Base-by-base conservation (phyloP, 2,888 invertebrate species). In the Ormyrus rosae region DNA sequence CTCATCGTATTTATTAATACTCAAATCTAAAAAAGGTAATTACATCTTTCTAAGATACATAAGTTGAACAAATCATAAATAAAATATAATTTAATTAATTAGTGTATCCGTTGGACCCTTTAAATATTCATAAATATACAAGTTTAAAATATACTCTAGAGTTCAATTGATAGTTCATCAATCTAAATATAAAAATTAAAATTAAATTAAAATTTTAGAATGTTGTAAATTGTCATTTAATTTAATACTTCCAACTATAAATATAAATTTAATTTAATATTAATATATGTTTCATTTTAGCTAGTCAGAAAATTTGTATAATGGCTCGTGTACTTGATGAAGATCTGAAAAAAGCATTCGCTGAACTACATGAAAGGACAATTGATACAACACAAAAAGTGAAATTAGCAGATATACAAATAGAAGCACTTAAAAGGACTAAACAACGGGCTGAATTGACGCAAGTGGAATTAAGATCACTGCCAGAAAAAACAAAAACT, bases 361-460 rank as follows among this genome's bases (percentile, higher is more conserved):
- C 93, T 73, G 96, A 97, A 86, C 91, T 97, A 74, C 96, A 97
- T 89, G 92, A 94, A 10, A 96, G 96, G 91, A 95, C 96, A 93
- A 92, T 96, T 48, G 95, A 96, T 86, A 96, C 96, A 0, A 93
- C 93, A 83, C 95, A 96, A 89, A 96, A 96, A 91, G 92, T 97
- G 81, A 94, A 95, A 86, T 90, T 96, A 78, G 94, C 96, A 7
- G 96, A 97, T 89, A 91, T 95, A 2, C 96, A 97, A 91, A 95
- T 96, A 83, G 94, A 94, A 63, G 92, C 93, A 11, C 89, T 96
- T 65, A 94, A 94, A 86, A 92, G 95, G 81, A 92, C 92, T 71
- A 94, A 95, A 85, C 93, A 94, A 83, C 95, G 95, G 88, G 94
- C 95, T 77, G 93, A 94, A 83, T 91, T 96, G 71, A 97, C 96